phyloP scores from a whole-genome alignment of 2,888 invertebrate genomes.

The Linyphia triangularis region DNA sequence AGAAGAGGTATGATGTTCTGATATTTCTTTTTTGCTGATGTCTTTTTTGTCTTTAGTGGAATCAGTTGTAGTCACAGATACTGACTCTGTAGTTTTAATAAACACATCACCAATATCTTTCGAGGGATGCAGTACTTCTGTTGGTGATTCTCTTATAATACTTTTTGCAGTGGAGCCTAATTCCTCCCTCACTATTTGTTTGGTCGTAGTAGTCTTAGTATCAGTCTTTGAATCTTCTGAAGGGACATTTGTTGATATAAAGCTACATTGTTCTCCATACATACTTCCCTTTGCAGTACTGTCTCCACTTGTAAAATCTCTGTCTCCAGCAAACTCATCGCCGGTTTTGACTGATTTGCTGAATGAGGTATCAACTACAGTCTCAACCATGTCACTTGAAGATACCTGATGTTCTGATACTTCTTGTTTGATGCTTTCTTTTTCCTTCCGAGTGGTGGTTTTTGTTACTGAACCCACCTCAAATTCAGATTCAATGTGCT shows the following conservation, averaged over 20 bases:
- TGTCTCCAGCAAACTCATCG: too few relatives aligned
- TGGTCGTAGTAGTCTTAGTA: neutral
- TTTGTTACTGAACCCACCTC: neutral
- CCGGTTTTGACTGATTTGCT: too few relatives aligned
- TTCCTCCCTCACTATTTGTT: neutral
- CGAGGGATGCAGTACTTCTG: neutral
- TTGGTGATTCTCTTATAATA: neutral
- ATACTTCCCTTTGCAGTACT: neutral
- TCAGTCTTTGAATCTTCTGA: neutral
- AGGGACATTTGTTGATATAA: neutral
- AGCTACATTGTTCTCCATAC: too few relatives aligned
- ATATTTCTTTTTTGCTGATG: neutral
- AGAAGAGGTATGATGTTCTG: neutral
- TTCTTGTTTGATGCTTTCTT: too few relatives aligned
- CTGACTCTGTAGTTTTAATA: neutral
- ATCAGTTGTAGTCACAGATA: neutral
- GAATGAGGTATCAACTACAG: neutral
- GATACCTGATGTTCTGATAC: too few relatives aligned
- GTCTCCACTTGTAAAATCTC: neutral
- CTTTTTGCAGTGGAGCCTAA: neutral
- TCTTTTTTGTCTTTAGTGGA: neutral
- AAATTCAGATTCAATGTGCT: constrained; percentile 10
- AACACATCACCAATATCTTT: neutral
- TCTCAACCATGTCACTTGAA: neutral
- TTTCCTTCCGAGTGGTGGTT: neutral